Percentiles rank a stretch among this genome's conserved stretches.
Evolutionary conservation across 2,888 invertebrate genomes (phyloP).

Genomic region (Amiota communis): DNA sequence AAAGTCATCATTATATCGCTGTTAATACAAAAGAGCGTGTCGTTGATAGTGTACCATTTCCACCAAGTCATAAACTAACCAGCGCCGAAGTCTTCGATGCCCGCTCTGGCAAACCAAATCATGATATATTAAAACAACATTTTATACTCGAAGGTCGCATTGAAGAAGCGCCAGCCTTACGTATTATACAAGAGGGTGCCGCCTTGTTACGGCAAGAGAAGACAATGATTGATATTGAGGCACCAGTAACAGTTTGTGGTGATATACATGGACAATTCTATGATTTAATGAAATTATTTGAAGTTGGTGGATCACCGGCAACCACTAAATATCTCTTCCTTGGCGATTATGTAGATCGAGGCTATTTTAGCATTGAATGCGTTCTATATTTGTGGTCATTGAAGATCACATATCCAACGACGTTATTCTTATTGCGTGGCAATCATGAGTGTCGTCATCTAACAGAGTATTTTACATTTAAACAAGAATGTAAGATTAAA

Average conservation of each 20-base stretch:
- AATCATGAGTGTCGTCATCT: slow-evolving; percentile 99
- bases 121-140: slow-evolving; percentile 98
- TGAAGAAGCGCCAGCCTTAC: slow-evolving; percentile 96
- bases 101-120: slow-evolving; percentile 93
- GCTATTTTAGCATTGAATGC: slow-evolving; percentile 88
- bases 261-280: slow-evolving; percentile 99
- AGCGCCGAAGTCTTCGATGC: slow-evolving; percentile 97
- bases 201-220: slow-evolving; percentile 91
- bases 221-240: slow-evolving; percentile 99
- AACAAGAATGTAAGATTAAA: slow-evolving; percentile 99
- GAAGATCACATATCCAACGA: slow-evolving; percentile 98
- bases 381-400: slow-evolving; percentile 99
- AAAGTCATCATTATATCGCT: slow-evolving; percentile 49
- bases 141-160: slow-evolving; percentile 99
- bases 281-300: slow-evolving; percentile 99
- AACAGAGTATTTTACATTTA: slow-evolving; percentile 99
- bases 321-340: slow-evolving; percentile 99
- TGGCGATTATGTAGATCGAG: slow-evolving; percentile 99
- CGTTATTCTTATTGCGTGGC: slow-evolving; percentile 98
- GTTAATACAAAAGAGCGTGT: slow-evolving; percentile 65
- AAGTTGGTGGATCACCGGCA: slow-evolving; percentile 98
- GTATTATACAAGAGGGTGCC: slow-evolving; percentile 98
- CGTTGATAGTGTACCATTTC: slow-evolving; percentile 92
- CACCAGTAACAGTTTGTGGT: slow-evolving; percentile 99
- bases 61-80: slow-evolving; percentile 97